Evolutionary conservation across 2,888 invertebrate genomes (phyloP), one percentile per base, ranked within the genome.

Genomic region (Agrochola circellaris): DNA sequence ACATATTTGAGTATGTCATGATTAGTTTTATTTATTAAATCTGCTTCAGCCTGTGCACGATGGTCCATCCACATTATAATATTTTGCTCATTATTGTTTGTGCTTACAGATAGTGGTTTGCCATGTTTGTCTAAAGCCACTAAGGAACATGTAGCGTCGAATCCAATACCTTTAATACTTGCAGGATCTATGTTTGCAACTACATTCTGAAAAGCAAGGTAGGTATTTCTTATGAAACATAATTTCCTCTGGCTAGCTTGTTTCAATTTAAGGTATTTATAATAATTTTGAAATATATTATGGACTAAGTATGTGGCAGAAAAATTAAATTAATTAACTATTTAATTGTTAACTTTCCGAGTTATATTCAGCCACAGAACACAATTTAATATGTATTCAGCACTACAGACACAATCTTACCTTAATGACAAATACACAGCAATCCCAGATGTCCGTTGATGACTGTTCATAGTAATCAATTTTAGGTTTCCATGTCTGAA

Each of bases 81-180:
- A 93, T 99, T 99, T 94, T 98, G 98, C 72, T 98, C 97, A 89
- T 97, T 94, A 83, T 94, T 96, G 95, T 97, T 97, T 82, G 97
- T 97, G 91, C 98, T 98, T 0, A 99, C 97, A 61, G 98, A 97
- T 61, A 98, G 92, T 0, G 99, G 98, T 42, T 97, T 95, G 23
- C 97, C 97, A 79, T 97, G 95, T 87, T 96, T 95, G 90, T 98
- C 98, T 60, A 99, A 91, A 11, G 97, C 98, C 0, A 99, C 99
- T 79, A 99, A 94, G 0, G 99, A 99, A 93, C 99, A 99, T 20
- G 99, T 99, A 26, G 99, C 99, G 97, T 99, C 99, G 96, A 99
- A 99, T 8, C 99, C 99, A 88, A 99, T 98, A 26, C 99, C 99
- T 95, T 97, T 98, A n/a, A 99, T 97, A 87, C 91, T 95, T 78